Conservation (phyloP, 2,797 vertebrate species). For the Rhabdomys pumilio region DNA sequence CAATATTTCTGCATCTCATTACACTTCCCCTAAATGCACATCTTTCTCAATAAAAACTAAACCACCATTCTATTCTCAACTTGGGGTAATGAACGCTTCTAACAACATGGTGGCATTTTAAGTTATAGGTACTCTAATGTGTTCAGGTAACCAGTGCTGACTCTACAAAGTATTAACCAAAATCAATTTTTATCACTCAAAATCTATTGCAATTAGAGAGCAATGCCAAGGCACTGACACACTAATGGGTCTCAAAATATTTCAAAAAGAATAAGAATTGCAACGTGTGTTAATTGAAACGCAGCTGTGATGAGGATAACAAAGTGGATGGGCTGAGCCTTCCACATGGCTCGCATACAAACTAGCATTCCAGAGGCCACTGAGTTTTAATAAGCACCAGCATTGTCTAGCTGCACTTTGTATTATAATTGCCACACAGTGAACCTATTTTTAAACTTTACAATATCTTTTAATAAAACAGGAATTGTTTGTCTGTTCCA, state of each 20-base stretch:
- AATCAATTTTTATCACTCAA: constrained; percentile 84
- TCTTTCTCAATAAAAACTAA: constrained; percentile 55
- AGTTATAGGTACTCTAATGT: constrained; percentile 63
- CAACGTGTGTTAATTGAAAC: constrained; percentile 63
- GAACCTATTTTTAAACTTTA: constrained; percentile 37
- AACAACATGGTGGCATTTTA: constrained; percentile 71
- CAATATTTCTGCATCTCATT: constrained; percentile 71
- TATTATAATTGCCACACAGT: constrained; percentile 3
- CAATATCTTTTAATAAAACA: constrained; percentile 60
- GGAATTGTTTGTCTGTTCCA: constrained; percentile 42
- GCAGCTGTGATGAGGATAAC: constrained; percentile 37
- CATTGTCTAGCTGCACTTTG: neutral
- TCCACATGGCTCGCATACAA: constrained; percentile 51
- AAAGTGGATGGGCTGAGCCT: constrained; percentile 28
- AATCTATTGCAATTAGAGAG: constrained; percentile 76
- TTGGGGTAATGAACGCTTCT: constrained; percentile 66
- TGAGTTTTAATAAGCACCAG: constrained; percentile 15
- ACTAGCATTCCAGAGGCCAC: constrained; percentile 17
- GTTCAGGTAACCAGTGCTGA: constrained; percentile 76
- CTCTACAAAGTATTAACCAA: constrained; percentile 73
- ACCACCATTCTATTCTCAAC: constrained; percentile 61
- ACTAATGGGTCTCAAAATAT: constrained; percentile 78
- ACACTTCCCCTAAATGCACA: constrained; percentile 71
- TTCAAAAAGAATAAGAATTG: constrained; percentile 77
- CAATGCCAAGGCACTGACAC: constrained; percentile 74